Evolutionary conservation across 2,797 vertebrate species (phyloP).

Genomic region (Euthynnus affinis): DNA sequence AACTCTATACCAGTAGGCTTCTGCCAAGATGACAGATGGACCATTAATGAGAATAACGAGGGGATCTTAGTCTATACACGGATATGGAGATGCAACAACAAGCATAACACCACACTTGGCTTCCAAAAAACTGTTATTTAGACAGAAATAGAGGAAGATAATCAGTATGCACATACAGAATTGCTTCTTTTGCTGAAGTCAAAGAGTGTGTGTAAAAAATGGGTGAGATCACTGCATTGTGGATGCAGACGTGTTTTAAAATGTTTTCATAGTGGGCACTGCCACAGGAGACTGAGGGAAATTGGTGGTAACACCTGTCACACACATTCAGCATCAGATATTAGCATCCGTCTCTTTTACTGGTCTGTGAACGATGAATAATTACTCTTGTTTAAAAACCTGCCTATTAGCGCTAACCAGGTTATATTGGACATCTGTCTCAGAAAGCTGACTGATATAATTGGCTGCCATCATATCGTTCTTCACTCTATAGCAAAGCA

Average conservation of each 20-base stretch:
- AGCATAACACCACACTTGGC: conserved; percentile 81
- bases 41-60: conserved; percentile 87
- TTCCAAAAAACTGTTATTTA: conserved; percentile 73
- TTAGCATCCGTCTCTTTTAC: conserved; percentile 76
- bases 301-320: conserved; percentile 81
- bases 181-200: conserved; percentile 55
- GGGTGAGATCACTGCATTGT: conserved; percentile 55
- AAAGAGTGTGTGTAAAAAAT: conserved; percentile 71
- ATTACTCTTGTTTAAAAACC: conserved; percentile 81
- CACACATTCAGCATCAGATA: conserved; percentile 80
- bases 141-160: conserved; percentile 68
- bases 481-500: conserved; percentile 65
- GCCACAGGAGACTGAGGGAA: conserved; percentile 73
- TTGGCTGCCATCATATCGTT: conserved; percentile 79
- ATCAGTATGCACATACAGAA: conserved; percentile 57
- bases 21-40: conserved; percentile 88
- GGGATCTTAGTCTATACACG: conserved; percentile 86
- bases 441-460: conserved; percentile 78
- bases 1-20: conserved; percentile 77
- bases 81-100: conserved; percentile 81
- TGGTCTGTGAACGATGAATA: conserved; percentile 74
- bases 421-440: conserved; percentile 86
- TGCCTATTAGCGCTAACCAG: conserved; percentile 84
- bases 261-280: conserved; percentile 65
- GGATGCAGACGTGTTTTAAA: conserved; percentile 64